These are phyloP conservation scores for Acanthosepion lycidas DNA, from an alignment of 2,888 invertebrate genomes.

Conservation along the genomic window DNA sequence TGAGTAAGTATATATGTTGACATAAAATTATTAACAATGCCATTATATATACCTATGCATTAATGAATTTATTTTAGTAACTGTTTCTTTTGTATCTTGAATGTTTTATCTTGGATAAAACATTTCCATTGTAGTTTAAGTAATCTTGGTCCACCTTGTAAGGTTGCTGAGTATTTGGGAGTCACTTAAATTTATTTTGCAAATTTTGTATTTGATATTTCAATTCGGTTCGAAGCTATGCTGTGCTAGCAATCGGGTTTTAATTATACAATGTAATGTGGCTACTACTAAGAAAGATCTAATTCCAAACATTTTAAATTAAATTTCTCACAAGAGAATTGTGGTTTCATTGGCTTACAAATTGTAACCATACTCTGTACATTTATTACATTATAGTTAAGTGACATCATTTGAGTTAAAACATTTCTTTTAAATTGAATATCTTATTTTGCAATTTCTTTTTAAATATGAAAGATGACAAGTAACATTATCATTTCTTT, in stretches of 20 bases:
- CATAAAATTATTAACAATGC: no score
- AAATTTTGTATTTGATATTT: neutral
- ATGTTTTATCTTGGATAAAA: neutral
- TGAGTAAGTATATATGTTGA: no score
- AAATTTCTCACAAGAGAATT: neutral
- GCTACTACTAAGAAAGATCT: neutral
- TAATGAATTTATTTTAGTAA: no score
- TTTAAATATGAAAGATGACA: no score
- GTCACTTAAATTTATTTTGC: neutral
- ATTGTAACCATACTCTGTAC: no score
- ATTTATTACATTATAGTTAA: no score
- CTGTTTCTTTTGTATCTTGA: neutral
- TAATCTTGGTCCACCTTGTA: neutral
- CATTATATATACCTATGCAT: no score
- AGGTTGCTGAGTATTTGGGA: neutral
- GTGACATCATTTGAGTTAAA: no score
- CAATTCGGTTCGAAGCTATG: neutral
- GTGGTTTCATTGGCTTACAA: neutral
- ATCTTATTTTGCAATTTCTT: no score
- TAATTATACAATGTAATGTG: neutral
- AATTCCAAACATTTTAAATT: neutral
- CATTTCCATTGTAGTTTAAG: no score
- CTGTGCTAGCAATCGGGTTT: neutral
- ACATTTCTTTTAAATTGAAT: no score
- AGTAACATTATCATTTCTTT: no score